Percentiles rank a stretch among this genome's conserved stretches.
phyloP scores from a whole-genome alignment of 1,140 invertebrate species.

The Cephus cinctus region DNA sequence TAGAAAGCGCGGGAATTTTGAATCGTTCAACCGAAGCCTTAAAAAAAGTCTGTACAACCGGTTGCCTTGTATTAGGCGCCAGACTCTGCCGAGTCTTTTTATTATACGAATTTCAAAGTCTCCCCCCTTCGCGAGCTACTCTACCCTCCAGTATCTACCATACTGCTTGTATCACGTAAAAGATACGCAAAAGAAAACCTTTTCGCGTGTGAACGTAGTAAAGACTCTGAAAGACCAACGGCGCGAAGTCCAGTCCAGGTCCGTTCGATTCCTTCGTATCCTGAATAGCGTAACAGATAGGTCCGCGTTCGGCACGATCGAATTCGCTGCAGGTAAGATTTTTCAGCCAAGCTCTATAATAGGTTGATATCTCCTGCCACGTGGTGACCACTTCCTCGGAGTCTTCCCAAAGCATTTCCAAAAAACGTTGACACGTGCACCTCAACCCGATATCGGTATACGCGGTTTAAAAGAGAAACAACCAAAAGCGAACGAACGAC shows the following conservation, averaged over 20 bases:
- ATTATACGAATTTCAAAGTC: constrained; percentile 19
- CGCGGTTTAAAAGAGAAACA: too few relatives aligned
- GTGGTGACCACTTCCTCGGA: constrained; percentile 33
- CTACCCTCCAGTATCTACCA: too few relatives aligned
- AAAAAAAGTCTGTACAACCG: too few relatives aligned
- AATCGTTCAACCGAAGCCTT: too few relatives aligned
- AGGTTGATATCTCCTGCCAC: constrained; percentile 55
- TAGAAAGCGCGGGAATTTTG: too few relatives aligned
- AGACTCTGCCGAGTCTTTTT: too few relatives aligned
- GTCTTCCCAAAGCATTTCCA: constrained; percentile 41
- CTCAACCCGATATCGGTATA: too few relatives aligned
- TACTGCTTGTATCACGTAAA: neutral
- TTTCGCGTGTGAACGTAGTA: constrained; percentile 66
- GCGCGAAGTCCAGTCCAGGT: constrained; percentile 57
- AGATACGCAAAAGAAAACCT: constrained; percentile 54
- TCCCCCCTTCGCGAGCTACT: constrained; percentile 14
- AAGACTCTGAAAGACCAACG: constrained; percentile 61
- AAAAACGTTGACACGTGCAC: too few relatives aligned
- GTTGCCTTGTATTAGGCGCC: too few relatives aligned
- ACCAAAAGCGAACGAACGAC: too few relatives aligned
- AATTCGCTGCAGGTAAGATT: constrained; percentile 65
- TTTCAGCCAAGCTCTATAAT: constrained; percentile 61
- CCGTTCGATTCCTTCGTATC: constrained; percentile 30
- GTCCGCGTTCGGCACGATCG: constrained; percentile 59
- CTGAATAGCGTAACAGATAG: constrained; percentile 58